Percentiles rank a stretch among this genome's conserved stretches.
Evolutionary conservation across 2,797 vertebrate genomes (phyloP).

Genomic region (Borostomias antarcticus): DNA sequence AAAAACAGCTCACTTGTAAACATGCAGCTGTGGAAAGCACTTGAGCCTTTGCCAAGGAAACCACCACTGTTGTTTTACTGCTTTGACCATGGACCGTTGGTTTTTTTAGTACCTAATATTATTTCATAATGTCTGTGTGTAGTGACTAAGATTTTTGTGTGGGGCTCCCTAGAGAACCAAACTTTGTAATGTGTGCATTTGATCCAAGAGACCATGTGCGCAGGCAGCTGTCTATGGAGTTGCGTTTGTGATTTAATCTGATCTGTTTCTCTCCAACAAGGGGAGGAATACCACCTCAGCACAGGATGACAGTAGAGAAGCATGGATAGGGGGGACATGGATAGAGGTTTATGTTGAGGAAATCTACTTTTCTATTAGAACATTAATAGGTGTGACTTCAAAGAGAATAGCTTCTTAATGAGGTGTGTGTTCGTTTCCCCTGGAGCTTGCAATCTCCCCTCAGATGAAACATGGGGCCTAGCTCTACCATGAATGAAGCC

Average conservation of each 20-base stretch:
- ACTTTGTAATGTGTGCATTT: conserved; percentile 41
- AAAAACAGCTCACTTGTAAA: conserved; percentile 58
- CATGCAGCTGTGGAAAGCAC: conserved; percentile 28
- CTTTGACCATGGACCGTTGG: conserved; percentile 52
- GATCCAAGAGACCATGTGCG: conserved; percentile 33
- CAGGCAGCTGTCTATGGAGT: conserved; percentile 17
- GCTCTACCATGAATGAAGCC: no score
- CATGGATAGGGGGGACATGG: background rate
- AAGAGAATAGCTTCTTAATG: no score
- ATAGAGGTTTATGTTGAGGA: background rate
- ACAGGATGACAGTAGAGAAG: background rate
- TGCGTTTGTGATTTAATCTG: background rate
- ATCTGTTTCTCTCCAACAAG: conserved; percentile 19
- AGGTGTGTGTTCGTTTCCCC: no score
- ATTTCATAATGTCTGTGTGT: conserved; percentile 50
- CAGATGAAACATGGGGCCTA: no score
- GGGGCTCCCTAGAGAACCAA: conserved; percentile 46
- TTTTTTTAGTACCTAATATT: conserved; percentile 51
- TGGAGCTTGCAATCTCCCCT: no score
- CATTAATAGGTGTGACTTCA: no score
- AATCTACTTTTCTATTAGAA: no score
- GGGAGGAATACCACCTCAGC: conserved; percentile 20
- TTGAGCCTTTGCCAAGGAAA: conserved; percentile 31
- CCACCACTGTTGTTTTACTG: conserved; percentile 37
- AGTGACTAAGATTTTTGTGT: conserved; percentile 47